Base-by-base conservation (phyloP, 2,888 invertebrate species). In the Panzeria rudis region DNA sequence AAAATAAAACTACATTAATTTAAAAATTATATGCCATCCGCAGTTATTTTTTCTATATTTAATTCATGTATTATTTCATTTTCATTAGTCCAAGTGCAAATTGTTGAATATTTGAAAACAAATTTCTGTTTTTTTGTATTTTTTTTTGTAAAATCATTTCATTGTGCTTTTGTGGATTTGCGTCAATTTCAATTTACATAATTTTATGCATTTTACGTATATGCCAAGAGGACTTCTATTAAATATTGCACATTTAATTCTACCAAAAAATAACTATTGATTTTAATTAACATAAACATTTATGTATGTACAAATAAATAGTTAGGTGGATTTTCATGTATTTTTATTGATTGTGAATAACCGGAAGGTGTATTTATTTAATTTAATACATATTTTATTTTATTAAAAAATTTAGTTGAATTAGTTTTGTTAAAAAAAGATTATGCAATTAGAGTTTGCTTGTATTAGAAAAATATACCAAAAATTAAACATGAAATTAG, bases 241-340 rank as follows among this genome's bases (percentile, higher is more conserved):
- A 69, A 78, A 71, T 54, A 79, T 61, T 75, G 29, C 7, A 68
- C 56, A 80, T 73, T 68, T 73, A 73, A 66, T 68, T 73, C 44
- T 44, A 20, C 75, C 17, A 32, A 78, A 79, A 84, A 76, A 56
- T 47, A 68, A 73, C 66, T 50, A 85, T 85, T 78, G 84, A 62
- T 82, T 82, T 82, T 79, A 85, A 82, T 81, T 81, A 85, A 78
- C 85, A 85, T 66, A 82, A 77, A 66, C 64, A 68, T 71, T 59
- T 32, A 61, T 61, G 56, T 13, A 2, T 20, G n/a, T 38, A 1
- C 11, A n/a, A 15, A 15, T n/a, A 32, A 13, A 32, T n/a, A 47
- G 47, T 32, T 54, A 9, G 44, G 25, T 69, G 50, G 35, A 25
- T 5, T 23, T 61, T 50, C 23, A 38, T 41, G 61, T 47, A n/a